Conservation (phyloP, 1,140 invertebrate genomes). For the Saccostrea cuccullata region DNA sequence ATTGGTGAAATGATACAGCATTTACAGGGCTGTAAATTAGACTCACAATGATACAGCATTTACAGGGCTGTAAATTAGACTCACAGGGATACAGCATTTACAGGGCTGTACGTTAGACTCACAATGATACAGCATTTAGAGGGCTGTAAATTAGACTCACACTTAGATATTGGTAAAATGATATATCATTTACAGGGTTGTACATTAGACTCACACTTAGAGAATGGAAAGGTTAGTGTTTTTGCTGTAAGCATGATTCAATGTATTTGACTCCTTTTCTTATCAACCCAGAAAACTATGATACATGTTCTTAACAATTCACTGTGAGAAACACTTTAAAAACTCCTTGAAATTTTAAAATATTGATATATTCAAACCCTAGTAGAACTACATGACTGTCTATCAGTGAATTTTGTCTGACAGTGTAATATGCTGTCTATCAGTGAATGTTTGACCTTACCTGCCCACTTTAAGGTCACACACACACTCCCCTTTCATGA, state of each 20-base stretch:
- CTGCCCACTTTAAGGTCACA: slow-evolving; percentile 68
- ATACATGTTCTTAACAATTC: too few species aligned
- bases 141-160: too few species aligned
- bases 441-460: slow-evolving; percentile 48
- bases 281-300: too few species aligned
- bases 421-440: slow-evolving; percentile 68
- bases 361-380: too few species aligned
- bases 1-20: background rate
- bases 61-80: too few species aligned
- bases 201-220: background rate
- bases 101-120: background rate
- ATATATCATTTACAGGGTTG: too few species aligned
- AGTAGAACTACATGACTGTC: too few species aligned
- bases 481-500: slow-evolving; percentile 65
- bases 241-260: too few species aligned
- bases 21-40: too few species aligned
- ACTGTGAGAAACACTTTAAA: too few species aligned
- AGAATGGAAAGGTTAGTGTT: background rate
- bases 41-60: slow-evolving; percentile 28
- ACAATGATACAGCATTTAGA: background rate
- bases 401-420: slow-evolving; percentile 53
- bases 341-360: too few species aligned
- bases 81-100: background rate
- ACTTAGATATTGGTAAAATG: background rate
- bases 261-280: too few species aligned